phyloP scores from a whole-genome alignment of 2,113 vertebrate species.

The Hyperoodon ampullatus region DNA sequence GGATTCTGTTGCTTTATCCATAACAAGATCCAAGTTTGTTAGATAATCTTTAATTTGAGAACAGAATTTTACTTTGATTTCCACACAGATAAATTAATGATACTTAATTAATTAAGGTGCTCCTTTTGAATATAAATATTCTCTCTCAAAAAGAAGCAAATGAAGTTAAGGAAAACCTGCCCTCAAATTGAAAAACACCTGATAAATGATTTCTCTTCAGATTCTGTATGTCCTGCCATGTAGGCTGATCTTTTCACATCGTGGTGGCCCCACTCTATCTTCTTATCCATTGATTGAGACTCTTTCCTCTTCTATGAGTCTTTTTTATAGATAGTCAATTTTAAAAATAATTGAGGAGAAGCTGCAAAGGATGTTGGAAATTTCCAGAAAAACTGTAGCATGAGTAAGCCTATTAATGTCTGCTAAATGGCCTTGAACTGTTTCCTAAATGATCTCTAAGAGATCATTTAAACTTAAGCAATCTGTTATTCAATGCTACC shows the following conservation, averaged over 20 bases:
- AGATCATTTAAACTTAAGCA: conserved; percentile 4
- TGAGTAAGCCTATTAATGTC: not conserved
- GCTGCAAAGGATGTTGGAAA: not conserved
- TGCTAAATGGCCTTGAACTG: conserved; percentile 28
- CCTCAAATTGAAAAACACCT: not conserved
- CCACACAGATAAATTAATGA: not conserved
- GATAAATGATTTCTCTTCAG: not conserved
- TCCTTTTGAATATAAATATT: conserved; percentile 1
- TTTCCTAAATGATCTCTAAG: conserved; percentile 40
- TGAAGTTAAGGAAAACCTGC: not conserved
- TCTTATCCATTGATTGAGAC: not conserved
- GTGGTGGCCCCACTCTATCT: not conserved
- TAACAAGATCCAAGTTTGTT: not conserved
- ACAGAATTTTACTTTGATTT: conserved; percentile 34
- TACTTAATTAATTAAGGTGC: not conserved
- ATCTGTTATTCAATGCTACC: not conserved
- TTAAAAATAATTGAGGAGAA: not conserved
- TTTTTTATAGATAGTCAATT: not conserved
- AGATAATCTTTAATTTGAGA: not conserved
- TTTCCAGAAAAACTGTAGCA: conserved; percentile 9
- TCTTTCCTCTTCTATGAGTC: not conserved
- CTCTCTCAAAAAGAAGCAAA: not conserved
- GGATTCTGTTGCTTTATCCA: not conserved
- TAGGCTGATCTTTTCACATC: not conserved
- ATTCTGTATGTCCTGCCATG: not conserved